Evolutionary conservation across 2,113 vertebrate species (phyloP), one percentile per base, ranked within the genome.

Genomic region (Beaufortia kweichowensis): DNA sequence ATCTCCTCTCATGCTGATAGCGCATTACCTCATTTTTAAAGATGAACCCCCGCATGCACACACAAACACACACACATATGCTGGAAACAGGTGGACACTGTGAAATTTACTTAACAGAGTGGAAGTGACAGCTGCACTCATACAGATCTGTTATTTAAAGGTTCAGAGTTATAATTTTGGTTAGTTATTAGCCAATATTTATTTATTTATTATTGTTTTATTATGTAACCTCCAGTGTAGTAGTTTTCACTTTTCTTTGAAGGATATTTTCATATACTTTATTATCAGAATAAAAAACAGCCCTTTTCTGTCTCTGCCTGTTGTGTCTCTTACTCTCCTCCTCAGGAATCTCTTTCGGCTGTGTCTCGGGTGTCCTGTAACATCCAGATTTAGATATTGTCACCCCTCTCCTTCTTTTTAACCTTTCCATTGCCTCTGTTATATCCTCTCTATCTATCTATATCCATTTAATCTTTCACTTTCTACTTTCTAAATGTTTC

Each of bases 291-390:
- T 48, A 73, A 53, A 79, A 60, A 73, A 46, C 48, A 46, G 1
- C 6, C 31, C 28, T 19, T 50, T 10, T 63, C 28, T 63, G n/a
- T 75, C 11, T 62, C 26, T 64, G 11, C 43, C 57, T 65, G 57
- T 72, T 73, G 61, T 73, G 55, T 81, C 70, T 68, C 64, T 68
- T 31, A 39, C 62, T 39, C 26, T 57, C 24, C 24, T 39, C 66
- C 39, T 66, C 17, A 48, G 76, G 80, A 57, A 82, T 71, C 76
- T 63, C 80, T 75, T 76, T 78, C 80, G 74, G 70, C 80, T 82
- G 76, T 70, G 76, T 78, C 59, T 78, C 35, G 14, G 65, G 80
- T 82, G 50, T 82, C 65, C 65, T 70, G 29, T 79, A 23, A 46
- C 80, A 60, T 67, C 80, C 64, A 33, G 17, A 82, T 76, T 82